Evolutionary conservation across 2,888 invertebrate genomes (phyloP), one percentile per base, ranked within the genome.

Genomic region (Lasius platythorax): DNA sequence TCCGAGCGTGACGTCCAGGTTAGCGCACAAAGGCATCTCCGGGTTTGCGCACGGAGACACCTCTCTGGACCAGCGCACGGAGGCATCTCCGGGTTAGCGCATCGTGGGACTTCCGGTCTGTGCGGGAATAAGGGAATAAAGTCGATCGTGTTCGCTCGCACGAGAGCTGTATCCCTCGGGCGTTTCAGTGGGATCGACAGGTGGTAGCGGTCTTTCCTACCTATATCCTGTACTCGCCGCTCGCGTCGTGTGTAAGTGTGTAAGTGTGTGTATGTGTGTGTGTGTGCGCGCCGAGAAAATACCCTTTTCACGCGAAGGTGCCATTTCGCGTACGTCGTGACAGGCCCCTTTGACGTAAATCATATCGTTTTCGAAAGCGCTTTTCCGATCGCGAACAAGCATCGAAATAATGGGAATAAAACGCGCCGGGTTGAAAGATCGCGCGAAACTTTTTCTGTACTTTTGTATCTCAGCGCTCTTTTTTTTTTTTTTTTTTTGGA

Each of bases 141-240:
- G 79, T 81, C 79, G 79, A 79, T 79, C 73, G 73, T 33, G 53
- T 53, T 37, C 70, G 78, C 68, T 28, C 79, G 58, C 79, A 61
- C 61, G 73, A 72, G 79, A 61, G 72, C 33, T 58, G 79, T 72
- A 61, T 81, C 79, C 79, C 79, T 61, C 79, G 79, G 79, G 79
- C 79, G 73, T 81, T 81, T 81, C 73, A 81, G 43, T 70, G 66
- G 70, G 83, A 87, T 89, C 89, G 88, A 88, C 89, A 88, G 87
- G 89, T 88, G 86, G 88, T 83, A 84, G 79, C 72, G 82, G 56
- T 68, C 79, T 50, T 88, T 83, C 50, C 73, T 66, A 53, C 53
- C 53, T 53, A 53, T 46, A 46, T 53, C 53, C 53, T 8, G 12
- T 43, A 66, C 40, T n/a, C 75, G 46, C 23, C 9, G 23, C 33